Evolutionary conservation across 2,888 invertebrate genomes (phyloP).

Genomic region (Timema cristinae): DNA sequence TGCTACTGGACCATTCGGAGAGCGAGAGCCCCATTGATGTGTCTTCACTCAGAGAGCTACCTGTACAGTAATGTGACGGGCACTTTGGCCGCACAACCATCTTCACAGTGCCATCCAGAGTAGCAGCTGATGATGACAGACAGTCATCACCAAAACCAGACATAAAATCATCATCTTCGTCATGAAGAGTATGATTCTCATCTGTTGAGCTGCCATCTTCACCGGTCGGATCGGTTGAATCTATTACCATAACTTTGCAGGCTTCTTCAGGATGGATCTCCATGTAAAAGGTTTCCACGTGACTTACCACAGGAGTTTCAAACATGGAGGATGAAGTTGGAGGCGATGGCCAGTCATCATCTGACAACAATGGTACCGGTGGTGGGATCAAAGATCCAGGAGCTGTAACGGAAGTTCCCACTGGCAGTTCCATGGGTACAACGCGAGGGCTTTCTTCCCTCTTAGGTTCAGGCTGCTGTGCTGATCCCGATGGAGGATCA

Average conservation of each 20-base stretch:
- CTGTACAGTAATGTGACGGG: slow-evolving; percentile 24
- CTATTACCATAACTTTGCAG: slow-evolving; percentile 65
- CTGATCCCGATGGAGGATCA: slow-evolving; percentile 72
- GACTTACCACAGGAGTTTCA: slow-evolving; percentile 68
- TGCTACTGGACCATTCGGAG: slow-evolving; percentile 85
- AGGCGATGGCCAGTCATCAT: slow-evolving; percentile 78
- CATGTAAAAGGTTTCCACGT: slow-evolving; percentile 75
- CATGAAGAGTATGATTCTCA: slow-evolving; percentile 66
- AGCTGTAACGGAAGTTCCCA: slow-evolving; percentile 21
- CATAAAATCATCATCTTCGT: slow-evolving; percentile 45
- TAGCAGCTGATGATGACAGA: slow-evolving; percentile 56
- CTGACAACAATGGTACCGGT: slow-evolving; percentile 70
- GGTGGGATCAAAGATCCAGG: slow-evolving; percentile 36
- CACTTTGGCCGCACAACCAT: slow-evolving; percentile 68
- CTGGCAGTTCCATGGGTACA: background rate
- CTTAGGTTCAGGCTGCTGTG: slow-evolving; percentile 50
- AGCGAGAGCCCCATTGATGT: slow-evolving; percentile 81
- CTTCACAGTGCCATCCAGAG: slow-evolving; percentile 76
- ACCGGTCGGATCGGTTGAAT: slow-evolving; percentile 60
- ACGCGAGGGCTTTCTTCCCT: slow-evolving; percentile 23
- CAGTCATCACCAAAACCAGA: slow-evolving; percentile 48
- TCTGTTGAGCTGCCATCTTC: slow-evolving; percentile 59
- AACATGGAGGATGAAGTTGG: slow-evolving; percentile 62
- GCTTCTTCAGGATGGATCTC: slow-evolving; percentile 73
- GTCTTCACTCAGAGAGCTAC: slow-evolving; percentile 80